Percentiles rank a stretch among this genome's conserved stretches.
Conservation (phyloP, 2,888 invertebrate species). For the Erebia palarica region DNA sequence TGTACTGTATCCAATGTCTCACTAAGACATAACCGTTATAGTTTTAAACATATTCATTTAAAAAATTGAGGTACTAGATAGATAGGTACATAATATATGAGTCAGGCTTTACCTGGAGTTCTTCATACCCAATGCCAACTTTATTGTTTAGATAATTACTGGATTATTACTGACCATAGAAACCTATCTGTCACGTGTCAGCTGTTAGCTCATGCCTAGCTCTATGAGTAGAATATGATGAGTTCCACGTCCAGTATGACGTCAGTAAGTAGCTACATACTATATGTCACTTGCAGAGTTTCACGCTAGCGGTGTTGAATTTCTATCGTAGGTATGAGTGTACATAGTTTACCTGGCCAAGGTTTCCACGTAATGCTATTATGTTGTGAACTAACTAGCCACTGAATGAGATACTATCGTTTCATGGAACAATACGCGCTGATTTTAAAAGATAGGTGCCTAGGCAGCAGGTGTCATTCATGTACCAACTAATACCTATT, state of each 20-base stretch:
- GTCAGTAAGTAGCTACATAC: too few species aligned
- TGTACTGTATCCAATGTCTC: too few species aligned
- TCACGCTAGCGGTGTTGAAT: constrained; percentile 60
- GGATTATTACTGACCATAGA: constrained; percentile 16
- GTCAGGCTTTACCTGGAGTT: constrained; percentile 13
- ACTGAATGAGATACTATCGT: constrained; percentile 20
- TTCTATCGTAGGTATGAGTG: constrained; percentile 46
- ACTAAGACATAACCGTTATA: too few species aligned
- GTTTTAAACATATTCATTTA: too few species aligned
- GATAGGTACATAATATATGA: neutral
- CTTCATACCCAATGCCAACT: constrained; percentile 25
- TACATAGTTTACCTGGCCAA: constrained; percentile 48
- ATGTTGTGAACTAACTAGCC: constrained; percentile 19
- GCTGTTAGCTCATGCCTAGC: neutral
- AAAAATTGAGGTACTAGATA: too few species aligned
- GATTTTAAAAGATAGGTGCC: neutral
- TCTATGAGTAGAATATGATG: too few species aligned
- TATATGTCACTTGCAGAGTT: constrained; percentile 33
- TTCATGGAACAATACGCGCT: constrained; percentile 13
- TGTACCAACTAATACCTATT: neutral
- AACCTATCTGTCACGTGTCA: constrained; percentile 25
- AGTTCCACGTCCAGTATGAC: too few species aligned
- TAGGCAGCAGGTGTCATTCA: neutral
- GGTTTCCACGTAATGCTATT: constrained; percentile 43
- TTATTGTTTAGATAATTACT: constrained; percentile 34